Evolutionary conservation across 2,113 vertebrate species (phyloP), one percentile per base, ranked within the genome.

Genomic region (Chroicocephalus ridibundus): DNA sequence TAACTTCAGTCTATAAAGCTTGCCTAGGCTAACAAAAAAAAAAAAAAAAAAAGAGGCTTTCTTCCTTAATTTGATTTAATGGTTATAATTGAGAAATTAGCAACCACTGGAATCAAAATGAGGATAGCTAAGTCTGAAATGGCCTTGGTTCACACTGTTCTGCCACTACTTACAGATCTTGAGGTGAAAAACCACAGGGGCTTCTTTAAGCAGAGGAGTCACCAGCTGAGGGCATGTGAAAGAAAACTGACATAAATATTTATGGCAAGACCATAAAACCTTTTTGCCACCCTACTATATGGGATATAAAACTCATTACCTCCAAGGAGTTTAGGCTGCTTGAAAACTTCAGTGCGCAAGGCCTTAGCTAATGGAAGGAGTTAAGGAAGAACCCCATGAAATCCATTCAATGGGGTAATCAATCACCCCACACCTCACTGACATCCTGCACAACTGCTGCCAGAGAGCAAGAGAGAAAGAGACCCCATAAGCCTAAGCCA

Each of bases 41-140:
- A 26, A n/a, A 49, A 76, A 26, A 22, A 61, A 62, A 40, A 42
- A 79, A 60, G 6, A 17, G 40, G 40, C 51, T 84, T 90, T 93
- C 60, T 83, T 93, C 69, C 77, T 81, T 79, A 86, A 92, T 95
- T 86, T 89, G 54, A 94, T 83, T 88, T 84, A 92, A 90, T 92
- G 69, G 52, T 47, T 92, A 79, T 77, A 87, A 90, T 60, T 52
- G 40, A 94, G 66, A 95, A 86, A 86, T 89, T 66, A 89, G 74
- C 58, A 84, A 21, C 27, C 40, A 70, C 51, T 76, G 38, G 80
- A 71, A 91, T 64, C 34, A 64, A 65, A 88, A 68, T 29, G 52
- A 86, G 72, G 47, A 71, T 0, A 68, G 72, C 0, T 19, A 65
- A 79, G 54, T 55, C 79, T 75, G 49, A 64, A 72, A 60, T 2